phyloP scores from a whole-genome alignment of 2,888 invertebrate genomes.

The Apeira syringaria region DNA sequence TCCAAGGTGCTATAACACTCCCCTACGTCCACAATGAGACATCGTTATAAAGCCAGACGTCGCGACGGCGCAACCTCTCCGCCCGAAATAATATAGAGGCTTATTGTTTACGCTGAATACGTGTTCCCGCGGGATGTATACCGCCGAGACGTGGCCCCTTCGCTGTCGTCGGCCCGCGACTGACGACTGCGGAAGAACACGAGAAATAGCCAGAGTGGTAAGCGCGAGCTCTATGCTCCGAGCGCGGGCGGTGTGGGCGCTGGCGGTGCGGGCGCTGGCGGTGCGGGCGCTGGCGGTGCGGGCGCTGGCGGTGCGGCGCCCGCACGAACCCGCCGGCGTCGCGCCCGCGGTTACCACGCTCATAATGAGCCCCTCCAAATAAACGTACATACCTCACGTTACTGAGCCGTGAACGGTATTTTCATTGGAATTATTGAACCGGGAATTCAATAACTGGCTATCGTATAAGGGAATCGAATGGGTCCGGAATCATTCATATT shows the following conservation, averaged over 20 bases:
- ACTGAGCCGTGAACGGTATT: background rate
- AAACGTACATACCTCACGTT: constrained; percentile 2
- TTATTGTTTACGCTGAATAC: constrained; percentile 51
- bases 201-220: constrained; percentile 29
- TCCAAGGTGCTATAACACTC: too few species aligned
- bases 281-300: constrained; percentile 10
- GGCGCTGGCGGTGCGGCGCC: constrained; percentile 1
- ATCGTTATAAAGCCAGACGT: too few species aligned
- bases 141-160: constrained; percentile 44
- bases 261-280: constrained; percentile 1
- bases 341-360: constrained; percentile 18
- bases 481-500: too few species aligned
- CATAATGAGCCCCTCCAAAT: constrained; percentile 22
- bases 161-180: constrained; percentile 40
- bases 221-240: constrained; percentile 11
- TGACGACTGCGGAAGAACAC: constrained; percentile 32
- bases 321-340: too few species aligned
- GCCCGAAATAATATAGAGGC: constrained; percentile 45
- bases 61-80: constrained; percentile 40
- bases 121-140: constrained; percentile 47
- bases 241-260: constrained; percentile 1
- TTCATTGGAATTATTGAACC: constrained; percentile 8
- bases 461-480: constrained; percentile 7
- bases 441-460: constrained; percentile 9
- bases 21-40: too few species aligned